A percentile compares a stretch with the other conserved stretches of the same genome.
phyloP scores from a whole-genome alignment of 30 jellyfish, hydroid and myxozoan species.

The Chrysaora quinquecirrha region DNA sequence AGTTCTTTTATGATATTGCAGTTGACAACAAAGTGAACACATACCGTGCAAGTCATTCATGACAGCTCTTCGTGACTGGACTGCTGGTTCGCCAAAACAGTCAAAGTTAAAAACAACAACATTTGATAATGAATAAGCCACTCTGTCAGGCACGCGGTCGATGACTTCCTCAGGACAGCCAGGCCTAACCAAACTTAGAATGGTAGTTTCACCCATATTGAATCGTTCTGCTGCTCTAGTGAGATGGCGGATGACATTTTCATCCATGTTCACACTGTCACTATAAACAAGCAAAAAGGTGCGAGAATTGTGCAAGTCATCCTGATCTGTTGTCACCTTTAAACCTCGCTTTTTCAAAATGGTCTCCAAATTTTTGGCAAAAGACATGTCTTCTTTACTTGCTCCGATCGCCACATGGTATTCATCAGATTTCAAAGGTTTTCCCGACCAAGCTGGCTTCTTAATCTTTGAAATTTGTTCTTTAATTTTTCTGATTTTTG shows the following conservation, averaged over 20 bases:
- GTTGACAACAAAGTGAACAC: no score
- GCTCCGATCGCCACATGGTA: conserved; percentile 56
- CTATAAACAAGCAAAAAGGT: conserved; percentile 46
- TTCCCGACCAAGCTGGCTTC: conserved; percentile 56
- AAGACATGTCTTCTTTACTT: conserved; percentile 37
- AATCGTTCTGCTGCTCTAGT: conserved; percentile 68
- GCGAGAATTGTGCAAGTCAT: conserved; percentile 47
- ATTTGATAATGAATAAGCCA: conserved; percentile 56
- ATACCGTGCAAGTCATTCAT: conserved; percentile 40
- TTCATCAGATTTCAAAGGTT: conserved; percentile 12
- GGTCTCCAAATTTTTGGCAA: conserved; percentile 25
- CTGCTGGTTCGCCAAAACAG: conserved; percentile 47
- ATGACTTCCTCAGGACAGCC: conserved; percentile 61
- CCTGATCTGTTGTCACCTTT: conserved; percentile 57
- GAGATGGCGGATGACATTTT: conserved; percentile 56
- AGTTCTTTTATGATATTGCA: no score
- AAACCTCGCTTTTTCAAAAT: conserved; percentile 39
- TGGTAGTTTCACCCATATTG: conserved; percentile 56
- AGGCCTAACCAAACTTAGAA: conserved; percentile 46
- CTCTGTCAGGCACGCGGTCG: conserved; percentile 64
- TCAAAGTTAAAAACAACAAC: conserved; percentile 40
- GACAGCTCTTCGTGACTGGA: conserved; percentile 15
- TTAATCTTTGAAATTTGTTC: not conserved
- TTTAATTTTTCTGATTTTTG: conserved; percentile 1
- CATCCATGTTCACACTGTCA: conserved; percentile 58